Evolutionary conservation across 2,113 vertebrate genomes (phyloP).

Genomic region (Stomatorhinus ivindoensis): DNA sequence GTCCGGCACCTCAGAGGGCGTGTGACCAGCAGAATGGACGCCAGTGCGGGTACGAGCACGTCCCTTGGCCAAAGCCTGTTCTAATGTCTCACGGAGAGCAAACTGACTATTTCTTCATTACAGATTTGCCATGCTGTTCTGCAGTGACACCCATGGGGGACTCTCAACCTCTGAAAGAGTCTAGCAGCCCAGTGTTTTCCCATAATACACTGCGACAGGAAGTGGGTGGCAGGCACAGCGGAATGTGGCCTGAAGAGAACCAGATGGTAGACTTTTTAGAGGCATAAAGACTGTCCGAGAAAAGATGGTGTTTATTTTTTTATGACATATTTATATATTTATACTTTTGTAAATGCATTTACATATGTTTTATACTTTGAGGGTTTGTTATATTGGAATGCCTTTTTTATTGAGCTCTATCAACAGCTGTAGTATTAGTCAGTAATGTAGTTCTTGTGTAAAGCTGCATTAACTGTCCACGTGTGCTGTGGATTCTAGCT

Average conservation of each 20-base stretch:
- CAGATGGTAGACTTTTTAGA: slow-evolving; percentile 40
- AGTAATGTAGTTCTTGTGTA: neutral
- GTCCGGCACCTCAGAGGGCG: slow-evolving; percentile 20
- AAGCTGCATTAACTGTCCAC: neutral
- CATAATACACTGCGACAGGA: slow-evolving; percentile 58
- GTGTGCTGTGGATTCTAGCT: neutral
- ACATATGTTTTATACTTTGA: slow-evolving; percentile 38
- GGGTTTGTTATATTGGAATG: neutral
- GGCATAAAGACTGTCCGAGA: slow-evolving; percentile 40
- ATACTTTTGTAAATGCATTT: slow-evolving; percentile 90
- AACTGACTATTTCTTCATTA: slow-evolving; percentile 1
- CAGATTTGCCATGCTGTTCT: slow-evolving; percentile 61
- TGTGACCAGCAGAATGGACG: slow-evolving; percentile 18
- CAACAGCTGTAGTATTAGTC: neutral
- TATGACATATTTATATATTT: slow-evolving; percentile 99
- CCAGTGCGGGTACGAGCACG: slow-evolving; percentile 36
- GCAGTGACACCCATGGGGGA: slow-evolving; percentile 69
- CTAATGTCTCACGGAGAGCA: neutral
- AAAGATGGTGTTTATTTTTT: slow-evolving; percentile 93
- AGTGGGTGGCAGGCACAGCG: slow-evolving; percentile 39
- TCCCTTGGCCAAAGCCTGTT: neutral
- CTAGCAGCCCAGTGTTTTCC: slow-evolving; percentile 48
- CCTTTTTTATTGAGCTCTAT: neutral
- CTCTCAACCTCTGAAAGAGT: slow-evolving; percentile 47
- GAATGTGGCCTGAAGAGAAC: slow-evolving; percentile 30